Base-by-base conservation (phyloP, 1,140 invertebrate species). In the Orius insidiosus region DNA sequence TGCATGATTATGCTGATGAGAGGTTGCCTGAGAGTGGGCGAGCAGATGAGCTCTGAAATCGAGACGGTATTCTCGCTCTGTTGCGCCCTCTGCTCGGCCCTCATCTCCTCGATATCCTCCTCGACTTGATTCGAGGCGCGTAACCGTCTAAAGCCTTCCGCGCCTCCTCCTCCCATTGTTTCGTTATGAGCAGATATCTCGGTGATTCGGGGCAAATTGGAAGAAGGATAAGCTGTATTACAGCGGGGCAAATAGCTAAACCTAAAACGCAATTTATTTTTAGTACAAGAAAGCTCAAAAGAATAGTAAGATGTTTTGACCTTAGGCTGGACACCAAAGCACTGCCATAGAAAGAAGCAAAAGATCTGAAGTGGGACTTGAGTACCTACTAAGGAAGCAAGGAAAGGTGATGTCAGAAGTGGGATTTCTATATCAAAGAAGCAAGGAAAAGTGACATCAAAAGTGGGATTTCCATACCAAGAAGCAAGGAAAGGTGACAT, bases 1-100 rank as follows among this genome's bases (percentile, higher is more conserved):
- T 97, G 92, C 88, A 97, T 94, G 39, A 96, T 84, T 53, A 96
- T 78, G 54, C 87, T 89, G 57, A 98, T 95, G 52, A 97, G 72
- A 10, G 92, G 90, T 47, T 79, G 76, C 51, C 89, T 75, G 41
- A 96, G 70, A 40, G 82, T 82, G 46, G 83, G 81, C 46, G 85
- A 90, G 59, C 82, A 82, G 53, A 93, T 77, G 42, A 94, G 69
- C 64, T 93, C 84, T 57, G 78, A 72, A n/a, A 90, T 88, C 48
- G 85, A 87, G 60, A 92, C 88, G 53, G 82, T 83, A 33, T 85
- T 78, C 66, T 92, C 88, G 32, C 82, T 71, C 63, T 87, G 83
- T 65, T 90, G 85, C 41, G 87, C 86, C 51, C 84, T 68, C 60
- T 93, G 84, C 62, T 94, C 89, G 15, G 84, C 85, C 53, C 83